A percentile compares a stretch with the other conserved stretches of the same genome.
These are phyloP conservation scores for Hirtodrosophila histrioides DNA, from an alignment of 2,888 invertebrate genomes.

Conservation along the genomic window DNA sequence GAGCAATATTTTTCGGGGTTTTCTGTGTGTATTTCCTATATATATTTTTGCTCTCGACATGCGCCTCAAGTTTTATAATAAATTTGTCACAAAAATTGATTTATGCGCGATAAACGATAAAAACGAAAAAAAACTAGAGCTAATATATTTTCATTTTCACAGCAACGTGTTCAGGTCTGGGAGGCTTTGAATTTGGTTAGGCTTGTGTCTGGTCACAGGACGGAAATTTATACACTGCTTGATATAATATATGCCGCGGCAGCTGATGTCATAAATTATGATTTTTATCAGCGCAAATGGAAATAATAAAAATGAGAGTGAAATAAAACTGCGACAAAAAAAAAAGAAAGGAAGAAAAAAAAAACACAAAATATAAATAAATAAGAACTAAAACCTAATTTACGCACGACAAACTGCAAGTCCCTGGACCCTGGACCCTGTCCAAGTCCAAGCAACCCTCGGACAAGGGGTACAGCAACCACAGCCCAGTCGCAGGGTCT, in stretches of 20 bases:
- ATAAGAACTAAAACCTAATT: constrained; percentile 65
- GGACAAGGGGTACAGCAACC: constrained; percentile 36
- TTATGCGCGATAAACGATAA: constrained; percentile 81
- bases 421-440: not conserved
- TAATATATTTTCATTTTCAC: constrained; percentile 68
- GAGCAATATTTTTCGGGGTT: constrained; percentile 43
- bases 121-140: constrained; percentile 50
- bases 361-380: constrained; percentile 30
- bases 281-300: constrained; percentile 82
- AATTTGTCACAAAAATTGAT: constrained; percentile 82
- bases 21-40: constrained; percentile 10
- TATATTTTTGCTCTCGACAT: constrained; percentile 21
- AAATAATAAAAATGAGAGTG: constrained; percentile 72
- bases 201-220: constrained; percentile 22
- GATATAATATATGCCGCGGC: constrained; percentile 71
- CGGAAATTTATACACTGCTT: constrained; percentile 45
- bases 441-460: constrained; percentile 41
- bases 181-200: not conserved
- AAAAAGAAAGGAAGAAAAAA: constrained; percentile 34
- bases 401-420: constrained; percentile 65
- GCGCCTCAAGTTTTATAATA: constrained; percentile 74
- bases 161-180: constrained; percentile 17
- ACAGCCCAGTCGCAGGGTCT: constrained; percentile 42
- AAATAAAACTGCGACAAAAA: constrained; percentile 37
- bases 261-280: constrained; percentile 83